A percentile compares a stretch with the other conserved stretches of the same genome.
Conservation (phyloP, 2,113 vertebrate genomes). For the Triplophysa siluroides region DNA sequence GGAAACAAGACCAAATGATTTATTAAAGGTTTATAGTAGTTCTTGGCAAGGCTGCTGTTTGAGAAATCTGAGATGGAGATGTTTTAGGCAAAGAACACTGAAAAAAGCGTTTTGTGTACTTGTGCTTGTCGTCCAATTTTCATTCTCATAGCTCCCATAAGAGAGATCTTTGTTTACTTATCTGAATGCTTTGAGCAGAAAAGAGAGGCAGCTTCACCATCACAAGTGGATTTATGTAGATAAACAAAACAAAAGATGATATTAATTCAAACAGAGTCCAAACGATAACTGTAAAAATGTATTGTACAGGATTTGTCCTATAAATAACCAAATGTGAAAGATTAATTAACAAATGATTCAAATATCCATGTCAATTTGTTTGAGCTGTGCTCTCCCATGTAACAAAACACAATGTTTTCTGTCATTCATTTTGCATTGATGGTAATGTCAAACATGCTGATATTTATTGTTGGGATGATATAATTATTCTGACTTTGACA, state of each 20-base stretch:
- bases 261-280: background rate
- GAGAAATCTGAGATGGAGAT: slow-evolving; percentile 61
- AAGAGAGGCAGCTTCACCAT: slow-evolving; percentile 39
- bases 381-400: background rate
- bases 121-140: slow-evolving; percentile 62
- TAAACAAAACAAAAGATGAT: background rate
- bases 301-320: background rate
- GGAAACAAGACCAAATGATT: slow-evolving; percentile 66
- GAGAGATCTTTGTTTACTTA: slow-evolving; percentile 57
- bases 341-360: too few relatives aligned
- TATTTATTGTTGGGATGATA: too few relatives aligned
- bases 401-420: slow-evolving; percentile 11
- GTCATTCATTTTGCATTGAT: background rate
- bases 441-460: background rate
- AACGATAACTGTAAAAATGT: slow-evolving; percentile 8
- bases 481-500: too few relatives aligned
- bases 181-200: slow-evolving; percentile 55
- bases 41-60: slow-evolving; percentile 61
- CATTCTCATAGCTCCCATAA: slow-evolving; percentile 60
- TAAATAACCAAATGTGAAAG: too few relatives aligned
- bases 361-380: background rate
- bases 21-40: slow-evolving; percentile 67
- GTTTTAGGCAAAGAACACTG: slow-evolving; percentile 63
- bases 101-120: slow-evolving; percentile 53
- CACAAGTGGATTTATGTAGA: slow-evolving; percentile 25